Evolutionary conservation across 2,888 invertebrate species (phyloP), one percentile per base, ranked within the genome.

Genomic region (Caenorhabditis sp.): DNA sequence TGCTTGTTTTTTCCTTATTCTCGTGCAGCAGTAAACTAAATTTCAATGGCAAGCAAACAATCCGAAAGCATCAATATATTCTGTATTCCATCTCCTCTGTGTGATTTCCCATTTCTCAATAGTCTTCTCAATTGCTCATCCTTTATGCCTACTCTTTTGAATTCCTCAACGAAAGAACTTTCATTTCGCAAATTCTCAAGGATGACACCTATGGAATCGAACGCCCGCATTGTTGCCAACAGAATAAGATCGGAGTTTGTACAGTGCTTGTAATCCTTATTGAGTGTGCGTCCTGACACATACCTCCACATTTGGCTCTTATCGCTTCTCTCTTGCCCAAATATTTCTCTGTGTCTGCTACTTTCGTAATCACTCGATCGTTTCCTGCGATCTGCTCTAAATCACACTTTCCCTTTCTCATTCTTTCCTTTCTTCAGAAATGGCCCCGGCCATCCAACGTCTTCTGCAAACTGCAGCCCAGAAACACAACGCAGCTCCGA

Each of bases 401-500:
- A 56, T 56, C 56, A 20, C 44, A 37, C 26, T 67, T 40, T 37
- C 56, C 1, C 44, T 68, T 9, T 37, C 40, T 24, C 26, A n/a
- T 40, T 13, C 32, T 15, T 28, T n/a, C 55, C 61, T 61, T 47
- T n/a, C n/a, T n/a, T 40, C 47, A 47, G 47, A 47, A 47, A 71
- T 71, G 70, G 28, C 26, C 35, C 55, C 70, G 37, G 22, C 51
- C 15, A 18, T 62, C 51, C 60, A 50, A 32, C 26, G 24, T 32
- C n/a, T n/a, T 6, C 60, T 70, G 35, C 72, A 72, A 64, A 50
- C 72, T n/a, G 8, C n/a, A 4, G 4, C 40, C 11, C 60, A 76
- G 18, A 76, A 67, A 55, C 44, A 44, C 60, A 18, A 40, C 18
- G 76, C 76, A 1, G 51, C 76, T 8, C 76, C 76, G 22, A 71